These are phyloP conservation scores for Lamellibrachia satsuma DNA, from an alignment of 2,888 invertebrate species.

Conservation along the genomic window DNA sequence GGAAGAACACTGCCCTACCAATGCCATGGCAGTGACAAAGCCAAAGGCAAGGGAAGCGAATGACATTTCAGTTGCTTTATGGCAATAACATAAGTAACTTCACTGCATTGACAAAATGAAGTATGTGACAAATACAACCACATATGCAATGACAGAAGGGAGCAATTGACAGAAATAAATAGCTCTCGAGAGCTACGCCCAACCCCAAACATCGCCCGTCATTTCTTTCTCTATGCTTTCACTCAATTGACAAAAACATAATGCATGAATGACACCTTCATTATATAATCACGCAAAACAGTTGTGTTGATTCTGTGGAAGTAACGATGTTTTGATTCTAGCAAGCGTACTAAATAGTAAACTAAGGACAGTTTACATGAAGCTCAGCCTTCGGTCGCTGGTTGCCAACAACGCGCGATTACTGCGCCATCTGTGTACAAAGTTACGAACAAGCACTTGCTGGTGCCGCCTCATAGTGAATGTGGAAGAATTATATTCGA, in stretches of 20 bases:
- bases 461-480: neutral
- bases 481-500: constrained; percentile 1
- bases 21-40: too few relatives aligned
- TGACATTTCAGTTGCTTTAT: too few relatives aligned
- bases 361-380: neutral
- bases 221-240: neutral
- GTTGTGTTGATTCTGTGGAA: neutral
- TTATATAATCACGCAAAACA: neutral
- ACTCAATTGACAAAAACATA: neutral
- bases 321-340: neutral
- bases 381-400: neutral
- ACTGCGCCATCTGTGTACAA: neutral
- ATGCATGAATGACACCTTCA: neutral
- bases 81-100: too few relatives aligned
- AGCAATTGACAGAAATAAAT: too few relatives aligned
- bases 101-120: too few relatives aligned
- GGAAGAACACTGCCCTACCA: too few relatives aligned
- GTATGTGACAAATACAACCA: too few relatives aligned
- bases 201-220: neutral
- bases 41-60: too few relatives aligned
- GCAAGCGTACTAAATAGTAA: neutral
- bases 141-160: too few relatives aligned
- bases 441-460: neutral
- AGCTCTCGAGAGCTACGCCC: neutral
- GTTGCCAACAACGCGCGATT: constrained; percentile 13